These are phyloP conservation scores for Agapetus fuscipes DNA, from an alignment of 2,888 invertebrate genomes.

Conservation along the genomic window DNA sequence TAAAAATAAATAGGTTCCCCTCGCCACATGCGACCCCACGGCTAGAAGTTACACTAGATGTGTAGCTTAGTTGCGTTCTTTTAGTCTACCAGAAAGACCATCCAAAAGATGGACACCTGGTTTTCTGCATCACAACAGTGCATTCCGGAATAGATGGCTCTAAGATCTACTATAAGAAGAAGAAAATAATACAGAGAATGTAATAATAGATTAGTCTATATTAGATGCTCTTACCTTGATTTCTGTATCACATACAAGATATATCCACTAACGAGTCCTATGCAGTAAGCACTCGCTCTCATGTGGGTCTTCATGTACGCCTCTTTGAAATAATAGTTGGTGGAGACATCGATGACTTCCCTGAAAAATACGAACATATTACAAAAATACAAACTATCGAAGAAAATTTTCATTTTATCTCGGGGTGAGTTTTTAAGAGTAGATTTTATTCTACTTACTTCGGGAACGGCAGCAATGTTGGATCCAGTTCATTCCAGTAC, in stretches of 20 bases:
- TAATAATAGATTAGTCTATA: too few relatives aligned
- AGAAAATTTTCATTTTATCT: background rate
- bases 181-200: too few relatives aligned
- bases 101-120: too few relatives aligned
- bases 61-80: too few relatives aligned
- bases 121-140: too few relatives aligned
- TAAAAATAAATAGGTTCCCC: too few relatives aligned
- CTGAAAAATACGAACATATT: too few relatives aligned
- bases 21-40: too few relatives aligned
- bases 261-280: slow-evolving; percentile 58
- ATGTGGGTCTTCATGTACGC: slow-evolving; percentile 68
- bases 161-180: too few relatives aligned
- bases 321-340: slow-evolving; percentile 52
- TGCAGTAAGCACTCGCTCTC: slow-evolving; percentile 59
- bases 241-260: slow-evolving; percentile 54
- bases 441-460: slow-evolving; percentile 47
- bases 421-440: background rate
- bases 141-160: too few relatives aligned
- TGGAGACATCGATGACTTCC: slow-evolving; percentile 53
- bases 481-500: slow-evolving; percentile 49
- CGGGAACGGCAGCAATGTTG: slow-evolving; percentile 57
- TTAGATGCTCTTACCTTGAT: slow-evolving; percentile 51
- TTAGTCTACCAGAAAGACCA: too few relatives aligned
- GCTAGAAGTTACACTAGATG: too few relatives aligned
- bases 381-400: background rate